A percentile compares a stretch with the other conserved stretches of the same genome.
Evolutionary conservation across 2,888 invertebrate genomes (phyloP).

Genomic region (Idaea dimidiata): DNA sequence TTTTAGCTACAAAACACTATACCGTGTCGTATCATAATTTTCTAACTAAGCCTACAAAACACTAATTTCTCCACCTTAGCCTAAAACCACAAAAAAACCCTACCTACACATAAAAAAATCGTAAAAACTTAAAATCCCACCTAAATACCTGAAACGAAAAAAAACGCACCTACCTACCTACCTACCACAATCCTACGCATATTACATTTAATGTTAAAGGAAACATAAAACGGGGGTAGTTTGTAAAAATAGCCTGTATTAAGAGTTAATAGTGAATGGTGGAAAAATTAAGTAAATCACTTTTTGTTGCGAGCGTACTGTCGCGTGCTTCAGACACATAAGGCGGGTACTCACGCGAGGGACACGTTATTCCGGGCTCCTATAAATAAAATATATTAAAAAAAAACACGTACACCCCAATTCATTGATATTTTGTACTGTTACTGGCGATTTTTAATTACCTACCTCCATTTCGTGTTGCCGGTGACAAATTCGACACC

Average conservation of each 20-base stretch:
- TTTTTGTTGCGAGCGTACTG: slow-evolving; percentile 52
- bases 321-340: slow-evolving; percentile 69
- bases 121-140: neutral
- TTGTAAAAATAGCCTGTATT: slow-evolving; percentile 38
- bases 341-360: slow-evolving; percentile 66
- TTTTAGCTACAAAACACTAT: neutral
- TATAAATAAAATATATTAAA: slow-evolving; percentile 75
- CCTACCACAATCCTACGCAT: neutral
- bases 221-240: slow-evolving; percentile 38
- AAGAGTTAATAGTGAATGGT: slow-evolving; percentile 42
- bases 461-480: neutral
- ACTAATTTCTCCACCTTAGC: neutral
- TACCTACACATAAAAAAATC: neutral
- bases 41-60: neutral
- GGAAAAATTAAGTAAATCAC: slow-evolving; percentile 53
- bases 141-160: neutral
- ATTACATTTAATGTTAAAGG: slow-evolving; percentile 38
- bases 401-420: slow-evolving; percentile 59
- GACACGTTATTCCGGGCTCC: slow-evolving; percentile 67
- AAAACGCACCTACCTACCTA: too few species aligned
- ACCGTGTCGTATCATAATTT: neutral
- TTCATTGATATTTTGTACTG: slow-evolving; percentile 73
- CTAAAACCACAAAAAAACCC: neutral
- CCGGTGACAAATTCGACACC: neutral
- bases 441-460: slow-evolving; percentile 1